A percentile compares a stretch with the other conserved stretches of the same genome.
Conservation (phyloP, 2,797 vertebrate genomes). For the Taeniopygia guttata region DNA sequence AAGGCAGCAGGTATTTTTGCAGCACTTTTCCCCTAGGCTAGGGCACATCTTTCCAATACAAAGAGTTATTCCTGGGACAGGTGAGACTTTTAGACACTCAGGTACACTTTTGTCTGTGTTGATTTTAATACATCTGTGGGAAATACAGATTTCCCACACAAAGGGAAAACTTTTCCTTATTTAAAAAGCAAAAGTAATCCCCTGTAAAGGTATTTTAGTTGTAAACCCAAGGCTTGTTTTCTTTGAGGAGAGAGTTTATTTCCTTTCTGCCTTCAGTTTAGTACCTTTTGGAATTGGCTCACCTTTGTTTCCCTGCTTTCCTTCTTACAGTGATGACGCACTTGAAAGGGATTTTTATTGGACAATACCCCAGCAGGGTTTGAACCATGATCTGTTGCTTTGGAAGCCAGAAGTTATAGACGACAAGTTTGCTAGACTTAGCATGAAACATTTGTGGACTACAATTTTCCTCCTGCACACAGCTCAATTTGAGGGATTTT, state of each 20-base stretch:
- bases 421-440: not conserved
- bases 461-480: not conserved
- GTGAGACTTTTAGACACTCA: not conserved
- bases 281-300: not conserved
- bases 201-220: not conserved
- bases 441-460: not conserved
- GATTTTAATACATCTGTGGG: not conserved
- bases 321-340: not conserved
- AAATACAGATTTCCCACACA: too few species aligned
- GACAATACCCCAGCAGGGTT: conserved; percentile 13
- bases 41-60: not conserved
- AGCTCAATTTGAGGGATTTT: not conserved
- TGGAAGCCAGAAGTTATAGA: not conserved
- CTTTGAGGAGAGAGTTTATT: not conserved
- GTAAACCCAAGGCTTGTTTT: not conserved
- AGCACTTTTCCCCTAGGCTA: not conserved
- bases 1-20: not conserved
- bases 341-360: not conserved
- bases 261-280: not conserved
- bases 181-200: not conserved
- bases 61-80: not conserved
- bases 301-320: not conserved
- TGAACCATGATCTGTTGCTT: conserved; percentile 22
- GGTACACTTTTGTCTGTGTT: not conserved
- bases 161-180: not conserved